Base-by-base conservation (phyloP, 2,113 vertebrate genomes). In the Actinemys pallida region DNA sequence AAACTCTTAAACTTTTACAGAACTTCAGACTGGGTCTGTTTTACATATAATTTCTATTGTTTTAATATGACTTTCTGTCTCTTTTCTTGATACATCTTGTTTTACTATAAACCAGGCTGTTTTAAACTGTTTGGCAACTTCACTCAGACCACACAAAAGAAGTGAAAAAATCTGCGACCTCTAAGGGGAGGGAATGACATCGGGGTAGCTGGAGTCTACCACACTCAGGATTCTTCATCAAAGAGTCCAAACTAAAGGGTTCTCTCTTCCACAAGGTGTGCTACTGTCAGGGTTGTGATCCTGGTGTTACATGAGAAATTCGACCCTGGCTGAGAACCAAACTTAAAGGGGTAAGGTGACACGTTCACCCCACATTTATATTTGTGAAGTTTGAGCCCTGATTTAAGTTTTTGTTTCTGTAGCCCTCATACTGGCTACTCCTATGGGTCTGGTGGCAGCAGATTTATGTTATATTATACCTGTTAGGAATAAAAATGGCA, bases 211-310 rank as follows among this genome's bases (percentile, higher is more conserved):
- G 88, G 92, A 65, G 50, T 96, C 93, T 91, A 50, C 25, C 35
- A 9, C 20, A 17, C 52, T 89, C 42, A 52, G 72, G 35, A 42
- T 47, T 88, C 39, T 75, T 93, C 53, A 69, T 69, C 76, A 82
- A 84, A 95, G 84, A 35, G 45, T 88, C 83, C 25, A 85, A 25
- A 25, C 49, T 91, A 84, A 94, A n/a, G 62, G 72, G 80, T 88
- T 88, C 52, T 59, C 90, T 81, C 90, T 78, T 25, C 10, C 57
- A 88, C 39, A 39, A 72, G 53, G 22, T 50, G 92, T 56, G 80
- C 72, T 29, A 76, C 27, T 75, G n/a, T 86, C 47, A 47, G 87
- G 56, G 35, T 49, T 81, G 53, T 42, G 82, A 65, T 91, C 57
- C 49, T 35, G 22, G 52, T 93, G 65, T 50, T 92, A 57, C 45